Percentiles rank a stretch among this genome's conserved stretches.
These are phyloP conservation scores for Lacanobia wlatinum DNA, from an alignment of 2,888 invertebrate species.

Conservation along the genomic window DNA sequence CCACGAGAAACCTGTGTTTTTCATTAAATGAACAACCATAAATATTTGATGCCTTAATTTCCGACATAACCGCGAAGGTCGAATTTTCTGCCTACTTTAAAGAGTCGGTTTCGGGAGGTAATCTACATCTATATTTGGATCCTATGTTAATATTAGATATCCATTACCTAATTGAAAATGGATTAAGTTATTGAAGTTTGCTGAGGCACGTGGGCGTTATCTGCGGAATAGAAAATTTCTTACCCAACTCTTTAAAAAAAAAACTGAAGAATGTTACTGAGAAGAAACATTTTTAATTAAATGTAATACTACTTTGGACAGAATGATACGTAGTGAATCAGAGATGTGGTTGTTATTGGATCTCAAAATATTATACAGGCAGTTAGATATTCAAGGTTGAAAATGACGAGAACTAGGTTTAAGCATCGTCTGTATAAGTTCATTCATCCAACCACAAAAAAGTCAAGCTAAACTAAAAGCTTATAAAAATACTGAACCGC, in stretches of 20 bases:
- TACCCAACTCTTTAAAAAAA: neutral
- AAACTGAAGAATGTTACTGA: neutral
- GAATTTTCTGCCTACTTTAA: conserved; percentile 16
- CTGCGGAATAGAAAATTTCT: neutral
- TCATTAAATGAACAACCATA: conserved; percentile 38
- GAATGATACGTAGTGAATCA: too few relatives aligned
- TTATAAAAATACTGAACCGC: conserved; percentile 25
- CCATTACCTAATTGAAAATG: conserved; percentile 26
- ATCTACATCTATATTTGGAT: conserved; percentile 5
- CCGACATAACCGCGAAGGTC: conserved; percentile 8
- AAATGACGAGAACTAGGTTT: too few relatives aligned
- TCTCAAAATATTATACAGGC: too few relatives aligned
- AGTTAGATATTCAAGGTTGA: too few relatives aligned
- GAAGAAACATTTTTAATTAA: too few relatives aligned
- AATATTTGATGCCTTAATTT: conserved; percentile 48
- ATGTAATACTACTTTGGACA: too few relatives aligned
- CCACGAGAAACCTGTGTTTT: too few relatives aligned
- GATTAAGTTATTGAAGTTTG: neutral
- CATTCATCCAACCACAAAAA: neutral
- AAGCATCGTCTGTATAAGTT: neutral
- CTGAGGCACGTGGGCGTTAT: neutral
- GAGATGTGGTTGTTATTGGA: too few relatives aligned
- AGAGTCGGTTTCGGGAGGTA: conserved; percentile 4
- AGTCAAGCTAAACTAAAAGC: conserved; percentile 14
- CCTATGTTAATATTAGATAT: conserved; percentile 29